Percentiles rank a stretch among this genome's conserved stretches.
Evolutionary conservation across 2,113 vertebrate species (phyloP).

Genomic region (Hydrochoerus hydrochaeris): DNA sequence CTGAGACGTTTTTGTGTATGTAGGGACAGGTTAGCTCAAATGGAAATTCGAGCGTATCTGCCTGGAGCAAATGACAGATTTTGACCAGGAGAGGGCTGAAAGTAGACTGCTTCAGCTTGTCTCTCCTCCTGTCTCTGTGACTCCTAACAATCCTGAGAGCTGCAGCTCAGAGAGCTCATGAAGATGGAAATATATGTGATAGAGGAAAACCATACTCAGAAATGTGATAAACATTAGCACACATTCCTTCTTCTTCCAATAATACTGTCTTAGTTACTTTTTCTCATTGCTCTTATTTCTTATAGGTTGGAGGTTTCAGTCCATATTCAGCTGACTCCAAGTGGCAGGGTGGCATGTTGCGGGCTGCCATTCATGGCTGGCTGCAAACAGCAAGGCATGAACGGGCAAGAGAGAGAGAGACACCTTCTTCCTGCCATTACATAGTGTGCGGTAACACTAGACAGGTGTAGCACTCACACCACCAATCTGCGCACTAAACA

Average conservation of each 20-base stretch:
- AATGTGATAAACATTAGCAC: conserved; percentile 75
- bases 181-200: conserved; percentile 74
- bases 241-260: not conserved
- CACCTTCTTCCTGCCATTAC: too few relatives aligned
- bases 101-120: not conserved
- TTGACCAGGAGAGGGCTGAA: not conserved
- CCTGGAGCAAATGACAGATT: not conserved
- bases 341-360: too few relatives aligned
- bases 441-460: too few relatives aligned
- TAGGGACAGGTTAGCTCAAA: not conserved
- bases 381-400: too few relatives aligned
- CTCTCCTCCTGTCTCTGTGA: not conserved
- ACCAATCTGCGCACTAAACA: too few relatives aligned
- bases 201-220: conserved; percentile 76
- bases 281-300: too few relatives aligned
- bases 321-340: too few relatives aligned
- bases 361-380: too few relatives aligned
- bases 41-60: not conserved
- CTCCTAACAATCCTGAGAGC: not conserved
- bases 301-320: too few relatives aligned
- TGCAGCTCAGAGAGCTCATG: conserved; percentile 26
- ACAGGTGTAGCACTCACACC: too few relatives aligned
- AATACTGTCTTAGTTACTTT: not conserved
- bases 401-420: too few relatives aligned
- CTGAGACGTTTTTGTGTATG: not conserved